Percentiles rank a stretch among this genome's conserved stretches.
Conservation (phyloP, 2,797 vertebrate genomes). For the Cirrhinus mrigala region DNA sequence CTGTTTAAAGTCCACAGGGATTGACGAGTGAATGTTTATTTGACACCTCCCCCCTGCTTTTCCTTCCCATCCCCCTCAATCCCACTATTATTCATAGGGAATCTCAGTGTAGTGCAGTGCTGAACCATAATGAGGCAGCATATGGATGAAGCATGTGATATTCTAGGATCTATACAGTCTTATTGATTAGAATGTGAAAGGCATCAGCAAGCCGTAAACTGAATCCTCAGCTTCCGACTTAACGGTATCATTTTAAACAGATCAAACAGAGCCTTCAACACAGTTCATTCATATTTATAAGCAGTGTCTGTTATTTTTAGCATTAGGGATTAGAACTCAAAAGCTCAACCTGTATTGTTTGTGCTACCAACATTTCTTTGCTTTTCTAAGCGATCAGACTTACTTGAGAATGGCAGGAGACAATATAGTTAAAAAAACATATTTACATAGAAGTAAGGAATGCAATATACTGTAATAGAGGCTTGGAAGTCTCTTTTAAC, state of each 20-base stretch:
- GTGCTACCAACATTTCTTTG: not conserved
- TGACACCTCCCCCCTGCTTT: slow-evolving; percentile 16
- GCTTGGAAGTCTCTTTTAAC: not conserved
- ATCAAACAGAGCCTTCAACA: not conserved
- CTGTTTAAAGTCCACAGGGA: slow-evolving; percentile 57
- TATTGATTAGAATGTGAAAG: slow-evolving; percentile 22
- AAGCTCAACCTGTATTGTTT: not conserved
- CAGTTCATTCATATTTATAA: slow-evolving; percentile 15
- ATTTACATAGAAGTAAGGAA: not conserved
- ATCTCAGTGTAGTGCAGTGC: slow-evolving; percentile 3
- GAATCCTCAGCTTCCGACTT: not conserved
- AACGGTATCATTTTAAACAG: not conserved
- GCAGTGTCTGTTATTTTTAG: not conserved
- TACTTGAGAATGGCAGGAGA: not conserved
- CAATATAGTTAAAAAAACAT: not conserved
- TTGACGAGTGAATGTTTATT: slow-evolving; percentile 64
- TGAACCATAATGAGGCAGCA: not conserved
- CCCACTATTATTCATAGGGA: slow-evolving; percentile 18
- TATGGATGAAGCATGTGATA: not conserved
- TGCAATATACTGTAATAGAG: not conserved
- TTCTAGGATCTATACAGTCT: not conserved
- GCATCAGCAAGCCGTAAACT: not conserved
- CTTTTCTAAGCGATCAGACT: not conserved
- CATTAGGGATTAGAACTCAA: not conserved
- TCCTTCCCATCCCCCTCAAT: not conserved